phyloP scores from a whole-genome alignment of 2,113 vertebrate species.

The Sphaerodactylus townsendi region DNA sequence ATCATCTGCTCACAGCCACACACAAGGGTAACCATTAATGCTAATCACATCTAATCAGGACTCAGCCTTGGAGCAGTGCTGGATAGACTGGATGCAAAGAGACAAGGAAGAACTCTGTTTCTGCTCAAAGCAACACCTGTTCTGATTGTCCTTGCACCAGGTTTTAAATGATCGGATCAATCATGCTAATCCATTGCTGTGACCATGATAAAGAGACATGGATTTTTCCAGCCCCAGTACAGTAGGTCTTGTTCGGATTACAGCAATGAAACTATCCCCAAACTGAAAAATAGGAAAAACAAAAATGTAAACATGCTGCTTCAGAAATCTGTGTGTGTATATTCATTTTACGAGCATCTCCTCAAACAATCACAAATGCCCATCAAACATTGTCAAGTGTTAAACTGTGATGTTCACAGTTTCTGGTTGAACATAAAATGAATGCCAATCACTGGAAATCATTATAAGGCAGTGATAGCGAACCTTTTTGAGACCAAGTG shows the following conservation, averaged over 20 bases:
- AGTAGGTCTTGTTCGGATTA: background rate
- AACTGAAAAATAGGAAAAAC: background rate
- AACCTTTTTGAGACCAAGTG: too few species aligned
- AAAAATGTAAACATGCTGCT: background rate
- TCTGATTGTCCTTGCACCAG: background rate
- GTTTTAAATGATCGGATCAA: slow-evolving; percentile 37
- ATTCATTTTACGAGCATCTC: too few species aligned
- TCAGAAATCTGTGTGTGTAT: too few species aligned
- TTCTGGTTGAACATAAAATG: too few species aligned
- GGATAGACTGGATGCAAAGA: background rate
- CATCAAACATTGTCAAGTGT: too few species aligned
- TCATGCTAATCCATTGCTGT: slow-evolving; percentile 34
- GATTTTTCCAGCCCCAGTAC: slow-evolving; percentile 6
- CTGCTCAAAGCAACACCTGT: slow-evolving; percentile 4
- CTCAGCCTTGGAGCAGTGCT: slow-evolving; percentile 4
- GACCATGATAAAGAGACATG: slow-evolving; percentile 8
- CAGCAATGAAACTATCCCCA: background rate
- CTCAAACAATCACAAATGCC: too few species aligned
- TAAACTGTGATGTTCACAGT: too few species aligned
- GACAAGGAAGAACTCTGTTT: background rate
- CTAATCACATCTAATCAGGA: slow-evolving; percentile 25
- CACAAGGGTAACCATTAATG: slow-evolving; percentile 30
- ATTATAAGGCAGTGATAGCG: too few species aligned
- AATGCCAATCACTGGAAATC: too few species aligned
- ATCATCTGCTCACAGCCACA: slow-evolving; percentile 50